Evolutionary conservation across 2,888 invertebrate species (phyloP), one percentile per base, ranked within the genome.

Genomic region (Agrotis clavis): DNA sequence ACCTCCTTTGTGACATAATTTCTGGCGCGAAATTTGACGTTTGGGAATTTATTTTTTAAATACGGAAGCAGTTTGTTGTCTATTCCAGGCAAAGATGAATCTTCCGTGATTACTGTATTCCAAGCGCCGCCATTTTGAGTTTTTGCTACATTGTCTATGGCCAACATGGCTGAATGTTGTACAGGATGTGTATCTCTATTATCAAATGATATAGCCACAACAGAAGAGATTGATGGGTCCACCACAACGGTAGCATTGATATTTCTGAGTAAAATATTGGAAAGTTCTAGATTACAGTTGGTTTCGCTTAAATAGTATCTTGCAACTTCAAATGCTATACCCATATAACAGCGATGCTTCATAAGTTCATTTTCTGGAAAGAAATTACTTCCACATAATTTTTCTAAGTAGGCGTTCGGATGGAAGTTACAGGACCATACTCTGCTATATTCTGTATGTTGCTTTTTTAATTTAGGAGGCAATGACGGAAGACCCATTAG

Each of bases 351-450:
- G 61, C 94, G 95, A 85, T 98, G 98, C 9, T 90, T 89, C 4
- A 90, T 75, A 0, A 97, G 85, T 79, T 98, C 97, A 0, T 90
- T 82, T 0, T 82, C 73, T 0, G 90, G 91, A 86, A 99, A 98
- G 74, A 97, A 95, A 1, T 93, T 94, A 19, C 97, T 97, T 16
- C 97, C 96, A 3, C 97, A 91, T 16, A 98, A 88, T 61, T 96
- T 97, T 89, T 99, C 98, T n/a, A 98, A 88, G 77, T 97, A 97
- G 75, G 97, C 97, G 88, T 98, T 97, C 0, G 98, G 98, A 93
- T 99, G 98, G 89, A 98, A 99, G 89, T 98, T 98, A 67, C 98
- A 97, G 0, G 99, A 98, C 99, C 99, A 99, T 57, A 97, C 91
- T 67, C 95, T 93, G 18, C 96, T 96, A 7, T 97, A 97, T 80